phyloP scores from a whole-genome alignment of 92 coral and sea anemone species.

The Zoanthus sociatus region DNA sequence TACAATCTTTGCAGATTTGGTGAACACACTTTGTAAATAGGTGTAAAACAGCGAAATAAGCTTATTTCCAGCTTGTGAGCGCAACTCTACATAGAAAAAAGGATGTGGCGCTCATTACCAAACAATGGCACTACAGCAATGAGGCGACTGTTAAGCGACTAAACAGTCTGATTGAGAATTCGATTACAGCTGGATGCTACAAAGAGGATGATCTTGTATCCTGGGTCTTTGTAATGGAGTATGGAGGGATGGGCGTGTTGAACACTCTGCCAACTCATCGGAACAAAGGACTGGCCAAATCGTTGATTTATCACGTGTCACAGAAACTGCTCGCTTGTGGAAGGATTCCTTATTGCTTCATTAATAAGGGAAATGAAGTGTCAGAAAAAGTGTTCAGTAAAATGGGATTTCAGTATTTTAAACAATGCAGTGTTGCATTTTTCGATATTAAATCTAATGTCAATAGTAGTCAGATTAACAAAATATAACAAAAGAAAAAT shows the following conservation, averaged over 20 bases:
- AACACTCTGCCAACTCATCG: conserved; percentile 53
- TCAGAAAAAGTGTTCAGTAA: conserved; percentile 49
- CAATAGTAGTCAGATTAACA: not conserved
- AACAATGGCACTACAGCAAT: conserved; percentile 44
- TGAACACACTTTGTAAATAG: too few relatives aligned
- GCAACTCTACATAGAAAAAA: too few relatives aligned
- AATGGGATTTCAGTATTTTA: conserved; percentile 54
- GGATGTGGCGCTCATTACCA: conserved; percentile 20
- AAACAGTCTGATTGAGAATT: conserved; percentile 26
- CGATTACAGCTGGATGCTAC: conserved; percentile 54
- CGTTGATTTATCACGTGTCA: conserved; percentile 44
- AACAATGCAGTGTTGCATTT: conserved; percentile 1
- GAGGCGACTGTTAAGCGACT: conserved; percentile 1
- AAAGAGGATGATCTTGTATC: conserved; percentile 45
- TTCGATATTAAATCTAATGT: not conserved
- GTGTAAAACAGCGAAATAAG: too few relatives aligned
- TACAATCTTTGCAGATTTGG: too few relatives aligned
- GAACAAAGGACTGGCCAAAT: conserved; percentile 52
- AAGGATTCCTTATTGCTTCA: conserved; percentile 29
- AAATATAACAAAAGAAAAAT: not conserved
- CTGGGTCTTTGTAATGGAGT: conserved; percentile 50
- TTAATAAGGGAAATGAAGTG: conserved; percentile 35
- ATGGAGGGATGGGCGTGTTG: conserved; percentile 33
- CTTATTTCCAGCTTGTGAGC: too few relatives aligned
- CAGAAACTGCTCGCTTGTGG: conserved; percentile 18